Percentiles rank a stretch among this genome's conserved stretches.
These are phyloP conservation scores for Lamellibrachia columna DNA, from an alignment of 2,888 invertebrate genomes.

Conservation along the genomic window DNA sequence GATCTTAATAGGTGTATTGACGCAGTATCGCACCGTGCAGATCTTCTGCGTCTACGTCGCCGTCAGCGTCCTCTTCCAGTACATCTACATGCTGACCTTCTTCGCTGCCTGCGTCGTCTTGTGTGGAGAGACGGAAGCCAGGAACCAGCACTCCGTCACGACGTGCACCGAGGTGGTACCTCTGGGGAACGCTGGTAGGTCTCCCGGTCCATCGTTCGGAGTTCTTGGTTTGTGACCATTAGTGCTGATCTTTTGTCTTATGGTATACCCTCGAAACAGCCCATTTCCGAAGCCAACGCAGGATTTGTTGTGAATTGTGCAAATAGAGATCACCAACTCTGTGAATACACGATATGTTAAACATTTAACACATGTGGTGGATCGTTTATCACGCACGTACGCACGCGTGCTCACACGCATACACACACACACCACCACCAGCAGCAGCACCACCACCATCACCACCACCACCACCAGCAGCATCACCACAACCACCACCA, in stretches of 20 bases:
- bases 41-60: slow-evolving; percentile 17
- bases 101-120: slow-evolving; percentile 30
- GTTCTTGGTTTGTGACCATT: not conserved
- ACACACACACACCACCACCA: no score
- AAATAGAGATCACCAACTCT: no score
- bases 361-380: no score
- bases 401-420: no score
- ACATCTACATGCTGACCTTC: slow-evolving; percentile 34
- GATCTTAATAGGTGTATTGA: not conserved
- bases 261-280: not conserved
- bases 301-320: no score
- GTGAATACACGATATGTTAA: no score
- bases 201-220: no score
- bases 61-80: slow-evolving; percentile 30
- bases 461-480: no score
- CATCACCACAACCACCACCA: no score
- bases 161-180: slow-evolving; percentile 23
- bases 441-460: no score
- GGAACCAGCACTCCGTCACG: slow-evolving; percentile 29
- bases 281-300: no score
- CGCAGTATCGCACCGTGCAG: not conserved
- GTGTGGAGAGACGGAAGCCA: slow-evolving; percentile 28
- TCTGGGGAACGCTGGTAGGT: slow-evolving; percentile 27
- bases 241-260: not conserved
- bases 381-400: no score